Evolutionary conservation across 2,113 vertebrate species (phyloP), one percentile per base, ranked within the genome.

Genomic region (Poeciliopsis turrubarensis): DNA sequence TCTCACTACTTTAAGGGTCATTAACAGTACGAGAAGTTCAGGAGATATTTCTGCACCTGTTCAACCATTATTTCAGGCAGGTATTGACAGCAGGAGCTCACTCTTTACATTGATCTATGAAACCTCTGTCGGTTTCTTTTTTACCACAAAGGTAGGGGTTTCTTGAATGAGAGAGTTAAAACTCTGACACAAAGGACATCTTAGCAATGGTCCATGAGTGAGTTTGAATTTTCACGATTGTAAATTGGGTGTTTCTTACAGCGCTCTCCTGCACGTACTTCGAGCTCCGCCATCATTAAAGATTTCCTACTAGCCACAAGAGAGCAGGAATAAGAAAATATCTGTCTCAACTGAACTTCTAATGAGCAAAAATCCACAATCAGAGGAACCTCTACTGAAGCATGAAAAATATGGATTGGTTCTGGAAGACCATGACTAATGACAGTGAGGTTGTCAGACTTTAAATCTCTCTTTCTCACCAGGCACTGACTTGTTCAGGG

Each of bases 381-480:
- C 66, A 81, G 68, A 70, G 30, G 54, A 73, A 41, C 51, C 31
- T 69, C 26, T 71, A 25, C 0, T 29, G 64, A 74, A 79, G 74
- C 63, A 51, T 79, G 80, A 73, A 61, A 78, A 78, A 57, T n/a
- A 47, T 17, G 37, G 29, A 25, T 64, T 54, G 60, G 66, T 78
- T 86, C 25, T 68, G 41, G 34, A 78, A 85, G 72, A 79, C 75
- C 44, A 64, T 74, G 79, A 82, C 79, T 78, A 83, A 86, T 41
- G 60, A 81, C 57, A 64, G 63, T 74, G 27, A 80, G 86, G 39
- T 80, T 84, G 83, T 87, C 88, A 84, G 72, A 83, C 77, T 90
- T 79, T 84, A 77, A 80, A 65, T 90, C 72, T 70, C 31, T 73
- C 75, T 88, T n/a, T 10, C 72, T 73, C 9, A 32, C 69, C 77